Evolutionary conservation across 2,113 vertebrate species (phyloP), one percentile per base, ranked within the genome.

Genomic region (Chionis minor): DNA sequence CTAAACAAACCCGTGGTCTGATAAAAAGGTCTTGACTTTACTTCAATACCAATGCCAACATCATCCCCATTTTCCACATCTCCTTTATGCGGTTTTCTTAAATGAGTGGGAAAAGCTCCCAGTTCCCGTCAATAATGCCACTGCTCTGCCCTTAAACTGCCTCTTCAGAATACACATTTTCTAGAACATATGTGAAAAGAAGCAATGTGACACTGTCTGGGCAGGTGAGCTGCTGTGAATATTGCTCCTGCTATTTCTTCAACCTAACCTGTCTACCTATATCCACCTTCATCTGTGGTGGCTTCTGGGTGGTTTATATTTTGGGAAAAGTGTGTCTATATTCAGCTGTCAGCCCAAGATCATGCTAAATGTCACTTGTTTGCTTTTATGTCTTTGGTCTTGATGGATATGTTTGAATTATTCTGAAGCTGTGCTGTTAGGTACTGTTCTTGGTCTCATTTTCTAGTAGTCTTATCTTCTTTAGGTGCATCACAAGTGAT

Each of bases 1-100:
- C 77, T 94, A 92, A 93, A 75, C 70, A 86, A 86, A 91, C 23
- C 44, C 61, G 55, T 65, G 72, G 81, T 94, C 75, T 89, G 80
- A 89, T 86, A 86, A 90, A 86, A 93, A 93, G 44, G 47, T 92
- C 92, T 28, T 93, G 82, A 86, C 91, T 96, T 92, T 87, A 40
- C 77, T 89, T 94, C 40, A 67, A 2, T 89, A 94, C 81, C 83
- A 71, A 72, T 69, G 80, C 61, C 83, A 91, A 42, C 2, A 2
- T 79, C 35, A 65, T 78, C 54, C 47, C 62, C 7, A 7, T 91
- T 94, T 84, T 92, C 54, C 35, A 49, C 0, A 26, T 90, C 49
- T 72, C 35, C 35, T 77, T 94, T 87, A 59, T 74, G 72, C 67
- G 75, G 20, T 86, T 81, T 88, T 94, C 52, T 86, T 67, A 44